These are phyloP conservation scores for Cyprinus carpio DNA, from an alignment of 2,113 vertebrate genomes.

Conservation along the genomic window DNA sequence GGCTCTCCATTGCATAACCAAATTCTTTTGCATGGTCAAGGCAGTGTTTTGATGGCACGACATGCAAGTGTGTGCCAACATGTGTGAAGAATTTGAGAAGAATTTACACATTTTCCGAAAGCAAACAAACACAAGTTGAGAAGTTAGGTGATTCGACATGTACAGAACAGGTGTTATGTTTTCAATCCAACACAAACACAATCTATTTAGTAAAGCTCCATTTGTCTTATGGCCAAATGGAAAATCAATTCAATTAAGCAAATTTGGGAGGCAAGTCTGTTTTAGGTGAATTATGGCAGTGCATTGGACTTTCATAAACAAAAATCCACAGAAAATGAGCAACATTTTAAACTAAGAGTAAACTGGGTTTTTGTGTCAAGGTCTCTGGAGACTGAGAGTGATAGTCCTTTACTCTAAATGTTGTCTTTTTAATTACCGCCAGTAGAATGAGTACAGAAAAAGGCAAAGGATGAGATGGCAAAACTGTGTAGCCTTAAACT, in stretches of 20 bases:
- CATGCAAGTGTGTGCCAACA: background rate
- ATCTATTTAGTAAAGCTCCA: background rate
- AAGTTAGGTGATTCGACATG: background rate
- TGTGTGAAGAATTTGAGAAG: background rate
- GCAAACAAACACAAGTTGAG: too few relatives aligned
- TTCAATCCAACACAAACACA: background rate
- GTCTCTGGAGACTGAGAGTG: background rate
- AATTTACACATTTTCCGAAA: conserved; percentile 23
- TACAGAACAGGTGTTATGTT: background rate
- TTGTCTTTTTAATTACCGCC: background rate
- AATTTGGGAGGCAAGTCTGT: background rate
- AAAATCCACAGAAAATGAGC: background rate
- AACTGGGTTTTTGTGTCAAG: background rate
- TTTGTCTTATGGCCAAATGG: background rate
- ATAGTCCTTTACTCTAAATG: background rate
- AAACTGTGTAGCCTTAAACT: conserved; percentile 14
- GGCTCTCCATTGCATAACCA: conserved; percentile 31
- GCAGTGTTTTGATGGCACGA: background rate
- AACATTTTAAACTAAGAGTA: background rate
- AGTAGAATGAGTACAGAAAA: background rate
- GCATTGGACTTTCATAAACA: background rate
- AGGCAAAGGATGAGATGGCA: conserved; percentile 1
- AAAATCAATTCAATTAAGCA: background rate
- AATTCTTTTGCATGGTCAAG: conserved; percentile 49
- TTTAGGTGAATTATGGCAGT: too few relatives aligned